Evolutionary conservation across 2,888 invertebrate species (phyloP).

Genomic region (Hyles lineata): DNA sequence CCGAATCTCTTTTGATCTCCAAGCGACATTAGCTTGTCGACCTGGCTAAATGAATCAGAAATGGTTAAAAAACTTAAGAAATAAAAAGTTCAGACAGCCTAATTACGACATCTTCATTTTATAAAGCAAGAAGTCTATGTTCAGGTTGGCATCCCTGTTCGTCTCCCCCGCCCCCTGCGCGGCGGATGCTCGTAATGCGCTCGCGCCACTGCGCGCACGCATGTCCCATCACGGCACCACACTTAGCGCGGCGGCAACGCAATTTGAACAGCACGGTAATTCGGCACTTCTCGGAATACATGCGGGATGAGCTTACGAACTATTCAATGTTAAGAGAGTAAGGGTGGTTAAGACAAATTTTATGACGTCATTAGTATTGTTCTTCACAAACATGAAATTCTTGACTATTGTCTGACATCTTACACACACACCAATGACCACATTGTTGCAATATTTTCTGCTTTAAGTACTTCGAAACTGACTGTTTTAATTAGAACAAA

Average conservation of each 20-base stretch:
- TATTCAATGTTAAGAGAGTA: background rate
- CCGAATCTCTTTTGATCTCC: too few relatives aligned
- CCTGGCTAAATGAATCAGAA: too few relatives aligned
- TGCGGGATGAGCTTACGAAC: background rate
- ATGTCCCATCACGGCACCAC: slow-evolving; percentile 53
- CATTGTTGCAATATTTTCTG: too few relatives aligned
- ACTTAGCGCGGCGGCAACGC: slow-evolving; percentile 32
- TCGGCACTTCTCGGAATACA: slow-evolving; percentile 19
- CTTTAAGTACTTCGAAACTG: too few relatives aligned
- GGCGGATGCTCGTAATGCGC: slow-evolving; percentile 79
- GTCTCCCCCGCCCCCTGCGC: slow-evolving; percentile 52
- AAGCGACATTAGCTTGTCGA: too few relatives aligned
- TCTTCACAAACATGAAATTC: too few relatives aligned
- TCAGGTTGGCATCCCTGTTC: slow-evolving; percentile 1
- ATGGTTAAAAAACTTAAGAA: too few relatives aligned
- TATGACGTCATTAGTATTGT: background rate
- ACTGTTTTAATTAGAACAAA: too few relatives aligned
- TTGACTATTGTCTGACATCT: too few relatives aligned
- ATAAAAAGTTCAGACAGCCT: background rate
- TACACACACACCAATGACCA: too few relatives aligned
- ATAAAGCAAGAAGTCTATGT: background rate
- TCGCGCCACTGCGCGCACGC: slow-evolving; percentile 60
- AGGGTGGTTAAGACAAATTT: background rate
- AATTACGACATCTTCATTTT: background rate
- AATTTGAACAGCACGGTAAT: slow-evolving; percentile 31